phyloP scores from a whole-genome alignment of 2,888 invertebrate genomes.

The Agrochola macilenta region DNA sequence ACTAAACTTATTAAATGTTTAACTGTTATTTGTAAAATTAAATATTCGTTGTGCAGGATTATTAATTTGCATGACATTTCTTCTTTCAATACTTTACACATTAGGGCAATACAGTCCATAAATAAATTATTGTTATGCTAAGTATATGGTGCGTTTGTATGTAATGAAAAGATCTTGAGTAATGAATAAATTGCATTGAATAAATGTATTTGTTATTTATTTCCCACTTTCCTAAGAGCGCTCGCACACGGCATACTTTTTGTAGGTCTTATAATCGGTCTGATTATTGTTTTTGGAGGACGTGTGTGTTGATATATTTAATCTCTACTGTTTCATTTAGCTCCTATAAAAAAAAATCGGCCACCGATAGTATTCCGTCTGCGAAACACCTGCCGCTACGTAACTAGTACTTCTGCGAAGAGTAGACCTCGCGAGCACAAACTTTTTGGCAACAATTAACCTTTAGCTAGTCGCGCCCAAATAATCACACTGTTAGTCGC shows the following conservation, averaged over 20 bases:
- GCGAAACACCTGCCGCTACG: too few species aligned
- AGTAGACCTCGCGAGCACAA: too few species aligned
- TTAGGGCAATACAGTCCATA: conserved; percentile 70
- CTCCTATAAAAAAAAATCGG: not conserved
- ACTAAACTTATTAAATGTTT: conserved; percentile 48
- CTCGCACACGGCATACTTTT: not conserved
- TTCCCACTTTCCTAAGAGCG: conserved; percentile 3
- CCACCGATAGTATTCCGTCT: not conserved
- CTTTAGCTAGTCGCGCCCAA: too few species aligned
- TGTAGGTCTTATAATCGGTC: too few species aligned
- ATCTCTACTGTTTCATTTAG: not conserved
- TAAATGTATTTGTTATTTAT: conserved; percentile 63
- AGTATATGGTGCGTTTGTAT: conserved; percentile 90
- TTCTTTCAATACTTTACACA: conserved; percentile 69
- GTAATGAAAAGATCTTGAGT: conserved; percentile 85
- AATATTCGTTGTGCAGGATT: conserved; percentile 58
- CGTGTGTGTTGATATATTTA: too few species aligned
- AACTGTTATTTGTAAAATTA: conserved; percentile 55
- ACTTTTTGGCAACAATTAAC: too few species aligned
- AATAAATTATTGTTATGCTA: conserved; percentile 85
- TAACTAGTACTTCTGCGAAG: too few species aligned
- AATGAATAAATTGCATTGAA: conserved; percentile 88
- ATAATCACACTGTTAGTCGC: too few species aligned
- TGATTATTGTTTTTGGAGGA: not conserved
- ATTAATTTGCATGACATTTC: conserved; percentile 65